phyloP scores from a whole-genome alignment of 2,888 invertebrate species.

The Hartigia nigra region DNA sequence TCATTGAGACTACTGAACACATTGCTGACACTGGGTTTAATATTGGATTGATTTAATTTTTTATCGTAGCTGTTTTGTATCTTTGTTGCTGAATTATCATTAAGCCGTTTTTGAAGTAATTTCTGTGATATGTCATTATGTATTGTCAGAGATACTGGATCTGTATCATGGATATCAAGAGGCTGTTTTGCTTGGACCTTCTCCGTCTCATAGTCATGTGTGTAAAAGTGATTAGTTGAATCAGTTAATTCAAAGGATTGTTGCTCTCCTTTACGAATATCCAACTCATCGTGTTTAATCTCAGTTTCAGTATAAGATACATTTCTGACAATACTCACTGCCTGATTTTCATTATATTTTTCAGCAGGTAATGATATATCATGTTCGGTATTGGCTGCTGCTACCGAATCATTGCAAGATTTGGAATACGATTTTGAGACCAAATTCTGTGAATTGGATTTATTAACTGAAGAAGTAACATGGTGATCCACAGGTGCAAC shows the following conservation, averaged over 20 bases:
- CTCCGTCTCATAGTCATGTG: constrained; percentile 34
- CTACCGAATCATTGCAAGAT: background rate
- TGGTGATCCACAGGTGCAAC: constrained; percentile 30
- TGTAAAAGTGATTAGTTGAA: constrained; percentile 52
- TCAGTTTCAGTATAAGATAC: constrained; percentile 27
- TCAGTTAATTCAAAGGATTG: constrained; percentile 27
- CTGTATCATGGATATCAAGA: constrained; percentile 39
- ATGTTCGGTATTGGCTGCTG: background rate
- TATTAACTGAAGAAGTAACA: background rate
- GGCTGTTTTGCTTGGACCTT: constrained; percentile 48
- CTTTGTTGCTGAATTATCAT: constrained; percentile 44
- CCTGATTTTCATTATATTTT: background rate
- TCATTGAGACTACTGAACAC: constrained; percentile 75
- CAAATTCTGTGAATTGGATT: background rate
- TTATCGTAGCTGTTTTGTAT: constrained; percentile 56
- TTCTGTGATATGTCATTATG: constrained; percentile 56
- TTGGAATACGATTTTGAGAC: background rate
- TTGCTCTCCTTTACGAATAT: constrained; percentile 6
- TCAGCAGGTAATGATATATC: background rate
- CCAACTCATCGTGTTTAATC: constrained; percentile 18
- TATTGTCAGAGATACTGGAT: constrained; percentile 42
- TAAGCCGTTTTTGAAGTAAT: constrained; percentile 51
- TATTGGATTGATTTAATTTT: constrained; percentile 57
- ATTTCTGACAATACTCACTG: background rate
- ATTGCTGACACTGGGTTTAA: constrained; percentile 71